Percentiles rank a stretch among this genome's conserved stretches.
These are phyloP conservation scores for Epirrita christyi DNA, from an alignment of 2,888 invertebrate species.

Conservation along the genomic window DNA sequence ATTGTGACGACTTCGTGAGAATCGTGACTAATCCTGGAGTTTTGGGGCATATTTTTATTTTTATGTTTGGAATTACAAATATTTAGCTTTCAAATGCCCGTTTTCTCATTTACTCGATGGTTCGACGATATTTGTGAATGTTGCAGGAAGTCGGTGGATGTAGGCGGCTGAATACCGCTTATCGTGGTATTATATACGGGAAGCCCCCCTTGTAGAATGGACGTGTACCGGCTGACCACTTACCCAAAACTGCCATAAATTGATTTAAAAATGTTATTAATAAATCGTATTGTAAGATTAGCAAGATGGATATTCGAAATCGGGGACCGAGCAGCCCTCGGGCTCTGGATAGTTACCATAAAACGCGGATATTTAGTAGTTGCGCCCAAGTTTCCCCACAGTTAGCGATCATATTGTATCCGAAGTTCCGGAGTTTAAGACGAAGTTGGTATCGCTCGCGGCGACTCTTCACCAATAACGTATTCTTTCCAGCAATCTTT, in stretches of 20 bases:
- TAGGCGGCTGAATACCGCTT: too few species aligned
- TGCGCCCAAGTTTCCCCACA: slow-evolving; percentile 54
- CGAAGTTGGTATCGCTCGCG: slow-evolving; percentile 44
- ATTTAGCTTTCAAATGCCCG: too few species aligned
- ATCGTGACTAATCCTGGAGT: slow-evolving; percentile 19
- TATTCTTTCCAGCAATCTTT: slow-evolving; percentile 63
- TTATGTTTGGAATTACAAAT: too few species aligned
- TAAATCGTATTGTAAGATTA: slow-evolving; percentile 34
- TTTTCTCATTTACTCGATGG: too few species aligned
- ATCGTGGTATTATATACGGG: too few species aligned
- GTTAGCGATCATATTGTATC: slow-evolving; percentile 58
- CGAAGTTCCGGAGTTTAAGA: slow-evolving; percentile 41
- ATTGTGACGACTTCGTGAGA: slow-evolving; percentile 8
- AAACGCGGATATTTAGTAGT: slow-evolving; percentile 61
- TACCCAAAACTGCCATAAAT: too few species aligned
- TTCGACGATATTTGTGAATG: too few species aligned
- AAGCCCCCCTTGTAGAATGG: too few species aligned
- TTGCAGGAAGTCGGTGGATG: too few species aligned
- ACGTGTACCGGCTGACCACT: too few species aligned
- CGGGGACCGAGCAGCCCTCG: slow-evolving; percentile 37
- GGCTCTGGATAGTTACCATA: slow-evolving; percentile 47
- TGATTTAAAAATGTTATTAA: not conserved
- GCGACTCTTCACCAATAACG: slow-evolving; percentile 55
- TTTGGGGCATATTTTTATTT: not conserved
- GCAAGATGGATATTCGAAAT: slow-evolving; percentile 44